phyloP scores from a whole-genome alignment of 2,888 invertebrate species.

The Epicampocera succincta region DNA sequence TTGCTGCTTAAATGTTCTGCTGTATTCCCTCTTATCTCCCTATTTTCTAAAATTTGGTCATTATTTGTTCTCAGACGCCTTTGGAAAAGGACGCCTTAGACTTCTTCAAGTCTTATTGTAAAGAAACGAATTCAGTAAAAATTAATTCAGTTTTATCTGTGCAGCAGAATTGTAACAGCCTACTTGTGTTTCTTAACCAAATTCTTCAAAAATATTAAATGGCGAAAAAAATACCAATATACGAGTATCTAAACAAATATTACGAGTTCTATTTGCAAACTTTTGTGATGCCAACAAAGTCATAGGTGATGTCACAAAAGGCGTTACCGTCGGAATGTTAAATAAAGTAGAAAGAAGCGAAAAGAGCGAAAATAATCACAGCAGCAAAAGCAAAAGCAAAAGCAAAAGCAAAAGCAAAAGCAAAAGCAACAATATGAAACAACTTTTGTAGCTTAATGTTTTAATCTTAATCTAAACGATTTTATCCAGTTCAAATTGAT shows the following conservation, averaged over 20 bases:
- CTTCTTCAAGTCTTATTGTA: too few species aligned
- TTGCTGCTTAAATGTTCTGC: too few species aligned
- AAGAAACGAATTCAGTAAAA: too few species aligned
- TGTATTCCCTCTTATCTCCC: too few species aligned
- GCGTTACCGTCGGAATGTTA: conserved; percentile 55
- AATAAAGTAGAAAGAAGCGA: conserved; percentile 14
- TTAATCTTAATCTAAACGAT: conserved; percentile 73
- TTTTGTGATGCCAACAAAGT: conserved; percentile 62
- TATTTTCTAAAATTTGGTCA: too few species aligned
- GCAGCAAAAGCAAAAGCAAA: conserved; percentile 19
- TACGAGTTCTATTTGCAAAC: conserved; percentile 38
- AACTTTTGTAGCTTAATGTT: conserved; percentile 66
- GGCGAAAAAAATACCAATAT: too few species aligned
- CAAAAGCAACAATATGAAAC: conserved; percentile 41
- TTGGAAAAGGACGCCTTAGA: too few species aligned
- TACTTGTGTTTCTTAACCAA: too few species aligned
- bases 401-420: conserved; percentile 12
- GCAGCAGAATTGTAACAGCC: too few species aligned
- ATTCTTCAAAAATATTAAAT: too few species aligned
- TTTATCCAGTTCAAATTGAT: conserved; percentile 73
- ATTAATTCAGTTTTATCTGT: too few species aligned
- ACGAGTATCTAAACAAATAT: conserved; percentile 27
- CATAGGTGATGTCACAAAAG: conserved; percentile 67
- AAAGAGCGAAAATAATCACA: conserved; percentile 3
- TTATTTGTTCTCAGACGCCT: too few species aligned